Base-by-base conservation (phyloP, 2,888 invertebrate genomes). In the Rhagonycha lutea region DNA sequence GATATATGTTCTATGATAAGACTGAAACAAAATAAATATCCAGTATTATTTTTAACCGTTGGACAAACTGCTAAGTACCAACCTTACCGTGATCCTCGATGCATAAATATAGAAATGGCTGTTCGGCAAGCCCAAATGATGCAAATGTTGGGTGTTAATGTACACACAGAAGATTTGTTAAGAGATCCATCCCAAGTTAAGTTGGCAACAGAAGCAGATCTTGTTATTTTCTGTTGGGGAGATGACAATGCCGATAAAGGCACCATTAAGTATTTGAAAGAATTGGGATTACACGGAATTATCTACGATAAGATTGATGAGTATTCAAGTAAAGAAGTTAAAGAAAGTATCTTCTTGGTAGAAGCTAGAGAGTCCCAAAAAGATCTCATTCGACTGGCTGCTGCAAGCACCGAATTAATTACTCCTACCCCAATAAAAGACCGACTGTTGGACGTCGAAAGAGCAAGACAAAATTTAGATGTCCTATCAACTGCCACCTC, bases 201-300 rank as follows among this genome's bases (percentile, higher is more conserved):
- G 83, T 86, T 94, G 80, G 96, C 95, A 2, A 94, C 93, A 81
- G 92, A 94, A 82, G 92, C 93, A 14, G 95, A 95, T 11, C 90
- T 98, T 72, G 93, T 98, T 5, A 92, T 98, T 79, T 99, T 99
- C 88, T 97, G 97, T 84, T 99, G 98, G 98, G 99, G 99, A 26
- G 98, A 98, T 83, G 97, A 98, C 84, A 96, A 97, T 86, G 97
- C 98, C 83, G 94, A 96, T 86, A 94, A 93, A 80, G 92, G 93
- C 62, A 96, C 94, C 0, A 96, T 98, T 73, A 92, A 93, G 83
- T 92, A 93, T 85, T 91, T 99, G 32, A 98, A 98, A 86, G 91
- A 94, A 79, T 90, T 97, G 83, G 98, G 98, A 1, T 91, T 99
- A 47, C 97, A 99, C 86, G 99, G 97, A 65, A 95, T 99, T 74